Percentiles rank a stretch among this genome's conserved stretches.
phyloP scores from a whole-genome alignment of 2,113 vertebrate genomes.

The Marcusenius ussheri region DNA sequence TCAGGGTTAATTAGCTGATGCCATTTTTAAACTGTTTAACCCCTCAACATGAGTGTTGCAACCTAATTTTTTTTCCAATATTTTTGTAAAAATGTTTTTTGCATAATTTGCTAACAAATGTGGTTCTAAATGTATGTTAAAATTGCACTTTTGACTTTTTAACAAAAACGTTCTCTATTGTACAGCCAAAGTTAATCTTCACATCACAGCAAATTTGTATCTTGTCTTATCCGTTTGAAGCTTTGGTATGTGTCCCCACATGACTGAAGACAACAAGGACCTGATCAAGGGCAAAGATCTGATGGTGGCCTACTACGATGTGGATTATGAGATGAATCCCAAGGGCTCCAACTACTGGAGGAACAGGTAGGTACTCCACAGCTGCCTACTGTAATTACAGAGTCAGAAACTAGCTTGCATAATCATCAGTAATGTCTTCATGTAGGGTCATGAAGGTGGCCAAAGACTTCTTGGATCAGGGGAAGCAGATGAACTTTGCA shows the following conservation, averaged over 20 bases:
- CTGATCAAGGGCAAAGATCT: constrained; percentile 84
- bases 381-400: background rate
- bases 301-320: constrained; percentile 87
- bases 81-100: background rate
- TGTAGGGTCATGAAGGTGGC: constrained; percentile 93
- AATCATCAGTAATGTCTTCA: background rate
- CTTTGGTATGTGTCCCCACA: constrained; percentile 90
- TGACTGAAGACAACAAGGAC: constrained; percentile 96
- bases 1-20: background rate
- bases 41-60: background rate
- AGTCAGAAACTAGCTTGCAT: background rate
- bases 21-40: background rate
- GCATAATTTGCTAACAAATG: background rate
- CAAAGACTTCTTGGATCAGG: constrained; percentile 83
- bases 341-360: constrained; percentile 99
- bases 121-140: background rate
- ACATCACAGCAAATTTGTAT: background rate
- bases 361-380: constrained; percentile 68
- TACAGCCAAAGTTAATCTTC: background rate
- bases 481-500: constrained; percentile 77
- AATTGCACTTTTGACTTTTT: background rate
- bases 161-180: background rate
- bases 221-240: constrained; percentile 45
- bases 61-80: background rate
- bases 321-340: constrained; percentile 90